These are phyloP conservation scores for Procambarus clarkii DNA, from an alignment of 1,140 invertebrate genomes.

Conservation along the genomic window DNA sequence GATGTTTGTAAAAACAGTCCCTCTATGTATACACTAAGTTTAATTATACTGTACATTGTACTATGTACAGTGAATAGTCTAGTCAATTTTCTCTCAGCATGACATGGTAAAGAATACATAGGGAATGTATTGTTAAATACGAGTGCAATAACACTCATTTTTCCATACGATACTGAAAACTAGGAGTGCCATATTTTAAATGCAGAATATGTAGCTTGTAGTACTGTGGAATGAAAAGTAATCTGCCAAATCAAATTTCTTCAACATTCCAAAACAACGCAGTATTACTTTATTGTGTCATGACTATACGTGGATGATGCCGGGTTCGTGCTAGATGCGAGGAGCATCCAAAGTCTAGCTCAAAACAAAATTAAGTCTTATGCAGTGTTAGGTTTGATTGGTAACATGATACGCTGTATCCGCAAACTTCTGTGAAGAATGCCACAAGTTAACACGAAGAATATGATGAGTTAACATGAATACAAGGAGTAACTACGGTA, in stretches of 20 bases:
- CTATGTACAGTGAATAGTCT: constrained; percentile 27
- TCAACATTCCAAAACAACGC: background rate
- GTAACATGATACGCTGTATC: background rate
- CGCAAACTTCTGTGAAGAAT: background rate
- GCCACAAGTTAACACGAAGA: no score
- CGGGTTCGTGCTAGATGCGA: no score
- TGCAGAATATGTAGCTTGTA: no score
- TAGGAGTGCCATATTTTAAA: no score
- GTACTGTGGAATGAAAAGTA: no score
- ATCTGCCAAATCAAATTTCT: background rate
- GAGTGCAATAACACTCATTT: no score
- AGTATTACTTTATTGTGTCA: background rate
- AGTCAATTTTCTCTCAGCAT: constrained; percentile 27
- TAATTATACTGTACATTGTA: constrained; percentile 26
- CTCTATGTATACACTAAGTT: background rate
- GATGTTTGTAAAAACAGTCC: background rate
- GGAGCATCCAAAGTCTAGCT: no score
- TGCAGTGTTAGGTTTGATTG: background rate
- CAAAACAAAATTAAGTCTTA: background rate
- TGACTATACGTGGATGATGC: background rate
- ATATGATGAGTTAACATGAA: no score
- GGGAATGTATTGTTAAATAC: no score
- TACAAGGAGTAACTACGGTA: no score
- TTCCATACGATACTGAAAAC: no score
- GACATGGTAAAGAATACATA: background rate